phyloP scores from a whole-genome alignment of 2,888 invertebrate genomes.

The Polymixis lichenea region DNA sequence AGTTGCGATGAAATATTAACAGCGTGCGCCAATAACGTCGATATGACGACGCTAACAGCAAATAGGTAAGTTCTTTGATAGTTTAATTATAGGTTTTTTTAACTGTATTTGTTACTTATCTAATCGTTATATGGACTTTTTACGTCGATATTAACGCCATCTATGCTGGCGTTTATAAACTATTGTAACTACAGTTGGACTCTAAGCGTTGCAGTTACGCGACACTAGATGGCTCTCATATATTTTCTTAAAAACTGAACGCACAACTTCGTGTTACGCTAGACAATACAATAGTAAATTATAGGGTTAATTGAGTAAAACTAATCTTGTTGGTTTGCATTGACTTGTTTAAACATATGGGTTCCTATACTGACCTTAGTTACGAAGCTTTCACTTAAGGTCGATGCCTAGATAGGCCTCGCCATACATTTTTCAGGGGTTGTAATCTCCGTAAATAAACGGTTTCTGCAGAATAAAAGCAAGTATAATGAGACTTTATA shows the following conservation, averaged over 20 bases:
- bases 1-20: conserved; percentile 88
- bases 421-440: too few species aligned
- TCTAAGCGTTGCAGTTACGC: conserved; percentile 36
- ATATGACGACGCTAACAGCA: conserved; percentile 88
- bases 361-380: too few species aligned
- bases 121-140: background rate
- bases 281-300: too few species aligned
- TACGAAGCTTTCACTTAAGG: background rate
- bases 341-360: background rate
- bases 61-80: conserved; percentile 80
- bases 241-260: too few species aligned
- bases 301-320: too few species aligned
- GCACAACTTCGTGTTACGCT: background rate
- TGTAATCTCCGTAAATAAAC: too few species aligned
- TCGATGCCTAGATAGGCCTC: too few species aligned
- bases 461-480: too few species aligned
- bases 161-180: conserved; percentile 9
- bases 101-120: background rate
- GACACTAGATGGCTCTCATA: conserved; percentile 58
- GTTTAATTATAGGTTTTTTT: background rate
- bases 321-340: background rate
- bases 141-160: conserved; percentile 36
- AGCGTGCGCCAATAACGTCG: conserved; percentile 84
- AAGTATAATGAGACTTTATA: too few species aligned
- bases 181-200: background rate